phyloP scores from a whole-genome alignment of 2,797 vertebrate genomes.

The Enteromius radiatus region DNA sequence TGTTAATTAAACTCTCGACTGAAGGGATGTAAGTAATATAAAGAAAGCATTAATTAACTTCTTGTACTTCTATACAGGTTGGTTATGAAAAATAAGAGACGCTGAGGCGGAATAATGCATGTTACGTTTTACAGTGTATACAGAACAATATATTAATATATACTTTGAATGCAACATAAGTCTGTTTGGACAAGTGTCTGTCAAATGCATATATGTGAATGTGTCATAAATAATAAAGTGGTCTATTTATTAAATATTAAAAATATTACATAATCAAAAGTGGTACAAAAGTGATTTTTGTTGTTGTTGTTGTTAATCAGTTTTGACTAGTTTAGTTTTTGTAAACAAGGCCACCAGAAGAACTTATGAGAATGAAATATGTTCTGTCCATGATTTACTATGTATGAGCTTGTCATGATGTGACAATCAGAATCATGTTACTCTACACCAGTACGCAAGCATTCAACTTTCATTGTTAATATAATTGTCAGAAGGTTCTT shows the following conservation, averaged over 20 bases:
- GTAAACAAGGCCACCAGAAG: background rate
- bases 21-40: background rate
- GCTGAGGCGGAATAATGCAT: background rate
- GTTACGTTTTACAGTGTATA: background rate
- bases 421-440: background rate
- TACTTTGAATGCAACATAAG: background rate
- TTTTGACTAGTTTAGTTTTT: background rate
- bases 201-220: background rate
- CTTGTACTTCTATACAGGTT: background rate
- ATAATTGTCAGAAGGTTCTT: background rate
- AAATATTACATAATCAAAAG: constrained; percentile 1
- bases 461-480: background rate
- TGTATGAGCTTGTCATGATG: background rate
- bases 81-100: background rate
- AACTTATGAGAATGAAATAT: background rate
- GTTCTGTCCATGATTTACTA: background rate
- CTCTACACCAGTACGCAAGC: background rate
- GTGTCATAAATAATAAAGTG: background rate
- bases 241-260: background rate
- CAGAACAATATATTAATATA: background rate
- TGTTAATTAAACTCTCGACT: constrained; percentile 19
- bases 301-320: background rate
- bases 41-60: background rate
- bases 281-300: background rate
- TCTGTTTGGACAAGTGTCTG: background rate